Evolutionary conservation across 2,113 vertebrate genomes (phyloP), one percentile per base, ranked within the genome.

Genomic region (Eonycteris spelaea): DNA sequence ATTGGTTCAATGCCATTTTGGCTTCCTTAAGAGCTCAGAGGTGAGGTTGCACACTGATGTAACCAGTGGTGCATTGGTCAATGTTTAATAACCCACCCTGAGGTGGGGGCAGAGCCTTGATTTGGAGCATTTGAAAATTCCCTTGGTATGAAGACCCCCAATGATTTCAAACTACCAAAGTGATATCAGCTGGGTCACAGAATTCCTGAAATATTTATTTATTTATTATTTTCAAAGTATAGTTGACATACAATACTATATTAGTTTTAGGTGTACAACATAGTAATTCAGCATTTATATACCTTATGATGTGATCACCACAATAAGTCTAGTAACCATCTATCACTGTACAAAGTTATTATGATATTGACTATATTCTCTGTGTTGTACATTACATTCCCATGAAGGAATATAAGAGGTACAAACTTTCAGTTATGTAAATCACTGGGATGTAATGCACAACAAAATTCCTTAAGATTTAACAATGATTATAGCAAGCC

Each of bases 161-260:
- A 51, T 13, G 57, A 79, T 74, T 83, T 87, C 51, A 63, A 22
- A 63, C 48, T 43, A n/a, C 26, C 57, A 19, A 53, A 2, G 2
- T 35, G 26, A 35, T 63, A 89, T 73, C 48, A 22, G 8, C 4
- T 15, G 75, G 51, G 70, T 59, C 70, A 28, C 59, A 93, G 55
- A 84, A 35, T 63, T 95, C 80, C 65, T 90, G 74, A 68, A 95
- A 77, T 16, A 74, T 35, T 78, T 35, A 51, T 78, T 78, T 55
- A n/a, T 53, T 43, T 26, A 26, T 71, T 48, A 30, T 61, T 61
- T 4, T 75, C 35, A 35, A 82, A 61, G 26, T 43, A 43, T 14
- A 61, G 38, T 14, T 45, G 57, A 33, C 16, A 45, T 45, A 43
- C 19, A 61, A 13, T 45, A 63, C 43, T 45, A 21, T 45, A 63